phyloP scores from a whole-genome alignment of 2,113 vertebrate species.

The Andinoacara biseriatus region DNA sequence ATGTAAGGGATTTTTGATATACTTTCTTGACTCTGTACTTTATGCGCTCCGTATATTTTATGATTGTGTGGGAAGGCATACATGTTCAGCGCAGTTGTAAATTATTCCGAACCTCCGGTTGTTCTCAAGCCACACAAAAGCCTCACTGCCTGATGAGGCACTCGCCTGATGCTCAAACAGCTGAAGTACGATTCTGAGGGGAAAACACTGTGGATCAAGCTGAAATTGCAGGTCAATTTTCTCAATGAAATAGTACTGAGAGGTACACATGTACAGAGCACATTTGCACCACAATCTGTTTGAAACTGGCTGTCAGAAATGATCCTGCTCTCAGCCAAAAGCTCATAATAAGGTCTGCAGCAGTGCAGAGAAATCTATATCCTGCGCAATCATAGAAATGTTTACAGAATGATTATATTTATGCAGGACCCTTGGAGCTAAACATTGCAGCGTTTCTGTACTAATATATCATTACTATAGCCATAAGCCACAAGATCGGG shows the following conservation, averaged over 20 bases:
- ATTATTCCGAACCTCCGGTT: slow-evolving; percentile 46
- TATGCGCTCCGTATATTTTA: slow-evolving; percentile 29
- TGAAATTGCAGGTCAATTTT: slow-evolving; percentile 39
- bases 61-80: slow-evolving; percentile 42
- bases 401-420: slow-evolving; percentile 13
- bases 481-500: background rate
- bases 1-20: background rate
- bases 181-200: background rate
- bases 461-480: background rate
- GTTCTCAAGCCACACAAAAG: slow-evolving; percentile 2
- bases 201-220: slow-evolving; percentile 32
- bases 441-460: slow-evolving; percentile 3
- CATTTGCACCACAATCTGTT: slow-evolving; percentile 35
- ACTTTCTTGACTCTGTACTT: background rate
- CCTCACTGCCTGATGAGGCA: background rate
- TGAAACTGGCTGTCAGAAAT: slow-evolving; percentile 23
- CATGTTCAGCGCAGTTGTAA: slow-evolving; percentile 53
- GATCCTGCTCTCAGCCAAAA: slow-evolving; percentile 11
- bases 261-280: slow-evolving; percentile 14
- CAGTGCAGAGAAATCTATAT: slow-evolving; percentile 11
- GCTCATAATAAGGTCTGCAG: slow-evolving; percentile 32
- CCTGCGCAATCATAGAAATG: slow-evolving; percentile 10
- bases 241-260: slow-evolving; percentile 2
- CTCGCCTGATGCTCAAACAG: slow-evolving; percentile 21
- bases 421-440: background rate